Conservation (phyloP, 1,140 invertebrate genomes). For the Octopus sinensis region DNA sequence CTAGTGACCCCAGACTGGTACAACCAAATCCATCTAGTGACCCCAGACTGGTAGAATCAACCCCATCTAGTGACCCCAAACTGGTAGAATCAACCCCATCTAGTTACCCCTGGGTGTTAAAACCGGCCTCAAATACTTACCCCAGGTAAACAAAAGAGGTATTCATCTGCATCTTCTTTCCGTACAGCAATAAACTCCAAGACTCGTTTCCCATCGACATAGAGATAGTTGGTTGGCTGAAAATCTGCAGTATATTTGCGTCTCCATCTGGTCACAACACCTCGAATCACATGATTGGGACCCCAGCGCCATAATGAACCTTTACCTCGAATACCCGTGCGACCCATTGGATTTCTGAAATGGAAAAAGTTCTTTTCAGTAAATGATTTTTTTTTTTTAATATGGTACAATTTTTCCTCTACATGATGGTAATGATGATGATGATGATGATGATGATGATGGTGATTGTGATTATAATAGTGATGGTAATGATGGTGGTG, state of each 20-base stretch:
- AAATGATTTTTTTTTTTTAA: too few relatives aligned
- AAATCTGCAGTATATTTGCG: constrained; percentile 29
- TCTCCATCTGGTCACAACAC: constrained; percentile 56
- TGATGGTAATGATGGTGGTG: too few relatives aligned
- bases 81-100: too few relatives aligned
- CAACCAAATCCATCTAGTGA: too few relatives aligned
- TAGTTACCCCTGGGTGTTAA: too few relatives aligned
- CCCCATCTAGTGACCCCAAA: too few relatives aligned
- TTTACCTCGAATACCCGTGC: constrained; percentile 58
- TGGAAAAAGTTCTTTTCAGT: neutral
- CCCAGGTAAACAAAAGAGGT: constrained; percentile 75
- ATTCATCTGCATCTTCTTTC: constrained; percentile 73
- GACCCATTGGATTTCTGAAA: constrained; percentile 57
- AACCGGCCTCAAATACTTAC: constrained; percentile 40
- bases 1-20: too few relatives aligned
- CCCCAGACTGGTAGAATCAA: too few relatives aligned
- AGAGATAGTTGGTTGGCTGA: constrained; percentile 57
- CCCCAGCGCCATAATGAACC: constrained; percentile 58
- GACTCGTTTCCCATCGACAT: constrained; percentile 62
- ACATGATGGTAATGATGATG: too few relatives aligned
- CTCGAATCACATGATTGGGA: constrained; percentile 59
- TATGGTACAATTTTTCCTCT: too few relatives aligned
- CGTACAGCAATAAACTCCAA: constrained; percentile 89
- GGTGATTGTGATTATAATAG: too few relatives aligned
- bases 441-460: too few relatives aligned